These are phyloP conservation scores for Taenaris catops DNA, from an alignment of 2,888 invertebrate species.

Conservation along the genomic window DNA sequence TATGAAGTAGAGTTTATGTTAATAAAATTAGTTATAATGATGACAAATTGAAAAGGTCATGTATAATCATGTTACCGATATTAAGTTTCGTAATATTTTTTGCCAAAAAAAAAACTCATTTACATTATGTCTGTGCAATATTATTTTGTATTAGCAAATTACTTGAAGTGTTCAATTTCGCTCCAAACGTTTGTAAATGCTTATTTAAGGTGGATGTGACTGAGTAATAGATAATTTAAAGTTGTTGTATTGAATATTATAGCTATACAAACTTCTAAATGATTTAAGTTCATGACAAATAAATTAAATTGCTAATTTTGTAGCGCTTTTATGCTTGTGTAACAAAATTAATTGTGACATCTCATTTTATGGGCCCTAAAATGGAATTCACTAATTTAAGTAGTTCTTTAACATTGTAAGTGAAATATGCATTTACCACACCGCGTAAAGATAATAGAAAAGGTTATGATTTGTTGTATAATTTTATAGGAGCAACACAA, in stretches of 20 bases:
- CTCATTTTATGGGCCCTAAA: slow-evolving; percentile 21
- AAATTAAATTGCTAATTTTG: slow-evolving; percentile 24
- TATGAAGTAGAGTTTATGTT: too few species aligned
- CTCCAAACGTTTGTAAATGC: slow-evolving; percentile 41
- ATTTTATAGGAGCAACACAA: too few species aligned
- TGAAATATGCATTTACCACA: slow-evolving; percentile 2
- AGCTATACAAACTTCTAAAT: slow-evolving; percentile 24
- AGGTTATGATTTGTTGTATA: too few species aligned
- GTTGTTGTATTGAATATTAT: slow-evolving; percentile 29
- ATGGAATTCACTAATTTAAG: slow-evolving; percentile 20
- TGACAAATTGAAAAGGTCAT: too few species aligned
- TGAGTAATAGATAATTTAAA: slow-evolving; percentile 61
- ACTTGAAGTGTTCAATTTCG: slow-evolving; percentile 49
- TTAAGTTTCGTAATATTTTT: too few species aligned
- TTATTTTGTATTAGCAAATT: slow-evolving; percentile 5
- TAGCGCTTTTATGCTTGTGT: slow-evolving; percentile 19
- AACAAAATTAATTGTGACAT: slow-evolving; percentile 25
- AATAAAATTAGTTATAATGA: too few species aligned
- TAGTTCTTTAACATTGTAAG: slow-evolving; percentile 17
- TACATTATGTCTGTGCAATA: too few species aligned
- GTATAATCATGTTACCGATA: too few species aligned
- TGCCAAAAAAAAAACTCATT: too few species aligned
- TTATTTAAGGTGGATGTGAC: slow-evolving; percentile 71
- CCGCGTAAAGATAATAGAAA: too few species aligned
- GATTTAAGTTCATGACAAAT: slow-evolving; percentile 22